Evolutionary conservation across 2,113 vertebrate species (phyloP).

Genomic region (Petrocephalus zakoni): DNA sequence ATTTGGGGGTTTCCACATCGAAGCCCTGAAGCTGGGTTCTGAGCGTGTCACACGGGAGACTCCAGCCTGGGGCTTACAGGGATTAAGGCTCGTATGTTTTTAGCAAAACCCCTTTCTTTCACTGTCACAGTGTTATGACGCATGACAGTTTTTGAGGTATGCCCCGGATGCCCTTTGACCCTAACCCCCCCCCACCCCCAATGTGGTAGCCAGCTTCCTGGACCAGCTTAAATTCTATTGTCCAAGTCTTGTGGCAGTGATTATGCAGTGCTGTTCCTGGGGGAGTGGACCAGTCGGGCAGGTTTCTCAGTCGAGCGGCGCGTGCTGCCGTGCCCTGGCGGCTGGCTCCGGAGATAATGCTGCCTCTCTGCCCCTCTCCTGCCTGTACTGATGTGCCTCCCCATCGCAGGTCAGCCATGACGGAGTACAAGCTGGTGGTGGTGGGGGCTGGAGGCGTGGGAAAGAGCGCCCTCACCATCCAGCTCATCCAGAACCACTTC

Average conservation of each 20-base stretch:
- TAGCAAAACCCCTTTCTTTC: background rate
- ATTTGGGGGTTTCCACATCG: background rate
- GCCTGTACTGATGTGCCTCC: background rate
- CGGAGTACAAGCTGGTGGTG: slow-evolving; percentile 77
- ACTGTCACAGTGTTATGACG: background rate
- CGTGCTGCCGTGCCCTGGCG: background rate
- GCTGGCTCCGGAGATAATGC: background rate
- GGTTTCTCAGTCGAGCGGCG: too few relatives aligned
- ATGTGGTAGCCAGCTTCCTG: background rate
- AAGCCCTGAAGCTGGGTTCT: background rate
- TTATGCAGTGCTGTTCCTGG: background rate
- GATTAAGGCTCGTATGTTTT: background rate
- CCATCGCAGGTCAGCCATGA: slow-evolving; percentile 58
- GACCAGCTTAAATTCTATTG: background rate
- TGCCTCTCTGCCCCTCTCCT: background rate
- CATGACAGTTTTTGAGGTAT: background rate
- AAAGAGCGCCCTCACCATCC: slow-evolving; percentile 76
- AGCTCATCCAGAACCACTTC: slow-evolving; percentile 78
- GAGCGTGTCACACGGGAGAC: too few relatives aligned
- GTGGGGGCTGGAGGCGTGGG: slow-evolving; percentile 75
- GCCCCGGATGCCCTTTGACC: background rate
- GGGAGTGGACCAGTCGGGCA: background rate
- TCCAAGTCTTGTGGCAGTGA: background rate
- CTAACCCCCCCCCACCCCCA: background rate
- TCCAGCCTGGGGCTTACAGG: background rate